These are phyloP conservation scores for Sinocyclocheilus anophthalmus DNA, from an alignment of 2,113 vertebrate genomes.

Conservation along the genomic window DNA sequence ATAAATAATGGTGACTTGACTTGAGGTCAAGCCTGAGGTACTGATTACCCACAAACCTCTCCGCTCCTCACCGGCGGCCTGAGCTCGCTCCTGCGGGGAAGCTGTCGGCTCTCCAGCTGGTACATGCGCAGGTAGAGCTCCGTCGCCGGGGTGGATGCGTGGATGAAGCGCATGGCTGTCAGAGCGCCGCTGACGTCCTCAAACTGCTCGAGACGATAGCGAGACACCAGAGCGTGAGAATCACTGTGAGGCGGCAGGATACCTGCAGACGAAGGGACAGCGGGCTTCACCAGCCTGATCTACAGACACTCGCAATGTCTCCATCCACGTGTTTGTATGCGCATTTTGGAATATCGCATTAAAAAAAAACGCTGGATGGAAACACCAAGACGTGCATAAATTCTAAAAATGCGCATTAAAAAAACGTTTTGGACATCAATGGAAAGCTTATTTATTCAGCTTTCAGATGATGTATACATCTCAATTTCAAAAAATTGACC, in stretches of 20 bases:
- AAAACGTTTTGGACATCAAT: too few relatives aligned
- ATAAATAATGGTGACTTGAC: too few relatives aligned
- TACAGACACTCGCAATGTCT: neutral
- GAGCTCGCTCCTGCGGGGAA: constrained; percentile 83
- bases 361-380: too few relatives aligned
- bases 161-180: constrained; percentile 83
- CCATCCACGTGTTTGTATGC: too few relatives aligned
- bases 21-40: too few relatives aligned
- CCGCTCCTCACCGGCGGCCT: constrained; percentile 75
- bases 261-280: constrained; percentile 70
- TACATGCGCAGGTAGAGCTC: constrained; percentile 88
- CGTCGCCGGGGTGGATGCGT: constrained; percentile 78
- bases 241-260: constrained; percentile 92
- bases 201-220: constrained; percentile 87
- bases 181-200: constrained; percentile 85
- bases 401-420: too few relatives aligned
- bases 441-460: too few relatives aligned
- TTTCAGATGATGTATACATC: too few relatives aligned
- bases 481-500: too few relatives aligned
- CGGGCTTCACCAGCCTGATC: neutral
- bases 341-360: too few relatives aligned
- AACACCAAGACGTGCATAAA: too few relatives aligned
- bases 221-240: constrained; percentile 86
- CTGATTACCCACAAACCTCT: neutral
- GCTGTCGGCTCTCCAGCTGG: constrained; percentile 87